Base-by-base conservation (phyloP, 2,113 vertebrate species). In the Aix galericulata region DNA sequence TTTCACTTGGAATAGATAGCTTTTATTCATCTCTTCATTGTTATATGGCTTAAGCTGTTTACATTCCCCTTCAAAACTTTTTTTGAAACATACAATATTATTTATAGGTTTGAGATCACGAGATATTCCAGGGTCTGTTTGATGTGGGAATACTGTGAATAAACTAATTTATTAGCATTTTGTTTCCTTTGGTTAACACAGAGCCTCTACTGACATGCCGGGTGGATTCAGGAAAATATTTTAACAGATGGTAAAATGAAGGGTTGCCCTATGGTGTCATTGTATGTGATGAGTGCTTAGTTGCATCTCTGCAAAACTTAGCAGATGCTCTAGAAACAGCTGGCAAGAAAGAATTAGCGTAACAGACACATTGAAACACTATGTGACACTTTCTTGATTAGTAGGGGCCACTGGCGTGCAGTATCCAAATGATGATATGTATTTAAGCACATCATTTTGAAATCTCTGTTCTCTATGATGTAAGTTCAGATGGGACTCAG, bases 241-340 rank as follows among this genome's bases (percentile, higher is more conserved):
- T 87, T 64, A 96, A 76, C 48, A 91, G 82, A 91, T 86, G 88
- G 48, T 73, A 48, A 89, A 89, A 91, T 52, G n/a, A 59, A 89
- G 62, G 4, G 9, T 71, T 81, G 52, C 64, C 20, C 60, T 74
- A 68, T 87, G 10, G 14, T 89, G 75, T 63, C 75, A 50, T 38
- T 59, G 12, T 38, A 6, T 52, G 8, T 81, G 40, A 85, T 23
- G 32, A 64, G 29, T 26, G 8, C 31, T 71, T 86, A 77, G 76
- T 31, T 84, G 14, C 22, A 10, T 38, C 74, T 67, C 21, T 10
- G 25, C 56, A 85, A 63, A 48, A 42, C 22, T 18, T 50, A 90
- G 60, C 66, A 94, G 60, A 96, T 91, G 66, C 25, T 96, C 55
- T 82, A 88, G 53, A 88, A 96, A 90, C 58, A 94, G 56, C 68